A percentile compares a stretch with the other conserved stretches of the same genome.
These are phyloP conservation scores for Cinclus mexicanus DNA, from an alignment of 2,113 vertebrate genomes.

Conservation along the genomic window DNA sequence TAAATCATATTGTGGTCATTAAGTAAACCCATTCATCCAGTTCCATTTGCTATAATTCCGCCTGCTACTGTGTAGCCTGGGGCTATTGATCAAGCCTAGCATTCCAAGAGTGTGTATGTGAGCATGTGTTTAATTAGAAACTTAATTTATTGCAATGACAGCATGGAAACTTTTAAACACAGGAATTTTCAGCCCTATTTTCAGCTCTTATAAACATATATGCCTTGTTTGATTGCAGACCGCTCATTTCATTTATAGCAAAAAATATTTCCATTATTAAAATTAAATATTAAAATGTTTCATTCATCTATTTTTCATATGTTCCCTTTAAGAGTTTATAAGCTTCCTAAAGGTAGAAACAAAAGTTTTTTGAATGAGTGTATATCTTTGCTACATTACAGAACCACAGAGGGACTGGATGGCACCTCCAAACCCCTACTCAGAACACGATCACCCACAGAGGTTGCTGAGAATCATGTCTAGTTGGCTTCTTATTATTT, in stretches of 20 bases:
- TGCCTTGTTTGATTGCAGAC: not conserved
- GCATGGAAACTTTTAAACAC: conserved; percentile 44
- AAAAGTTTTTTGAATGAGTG: not conserved
- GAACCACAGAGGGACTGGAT: not conserved
- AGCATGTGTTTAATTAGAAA: conserved; percentile 64
- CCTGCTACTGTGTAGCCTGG: conserved; percentile 15
- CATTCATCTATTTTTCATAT: not conserved
- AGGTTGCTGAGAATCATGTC: not conserved
- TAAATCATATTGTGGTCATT: conserved; percentile 66
- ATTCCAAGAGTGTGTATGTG: conserved; percentile 34
- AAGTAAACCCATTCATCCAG: conserved; percentile 58
- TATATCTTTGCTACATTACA: not conserved
- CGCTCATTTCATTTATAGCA: not conserved
- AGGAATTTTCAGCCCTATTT: not conserved
- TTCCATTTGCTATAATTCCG: conserved; percentile 62
- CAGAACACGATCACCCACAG: not conserved
- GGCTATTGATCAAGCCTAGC: conserved; percentile 61
- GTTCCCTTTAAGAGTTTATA: not conserved
- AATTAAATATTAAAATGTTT: not conserved
- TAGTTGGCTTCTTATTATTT: not conserved
- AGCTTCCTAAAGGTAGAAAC: not conserved
- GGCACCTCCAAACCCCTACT: not conserved
- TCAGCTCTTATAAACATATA: not conserved
- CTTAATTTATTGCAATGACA: conserved; percentile 54
- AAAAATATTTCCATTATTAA: not conserved